Evolutionary conservation across 1,140 invertebrate species (phyloP).

Genomic region (Drosophila sp.): DNA sequence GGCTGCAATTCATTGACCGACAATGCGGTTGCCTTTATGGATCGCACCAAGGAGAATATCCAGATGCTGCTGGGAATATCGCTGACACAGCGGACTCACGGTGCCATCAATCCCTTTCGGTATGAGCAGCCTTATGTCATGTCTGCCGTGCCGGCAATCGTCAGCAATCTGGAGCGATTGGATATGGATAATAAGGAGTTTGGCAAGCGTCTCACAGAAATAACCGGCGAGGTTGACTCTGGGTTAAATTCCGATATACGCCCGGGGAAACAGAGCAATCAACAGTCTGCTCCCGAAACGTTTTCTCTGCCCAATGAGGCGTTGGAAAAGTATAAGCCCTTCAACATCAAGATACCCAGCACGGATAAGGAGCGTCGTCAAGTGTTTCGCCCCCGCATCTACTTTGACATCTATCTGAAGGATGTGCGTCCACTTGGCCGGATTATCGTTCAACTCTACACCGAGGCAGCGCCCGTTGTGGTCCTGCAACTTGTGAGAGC

Average conservation of each 20-base stretch:
- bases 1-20: conserved; percentile 38
- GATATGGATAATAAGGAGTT: conserved; percentile 50
- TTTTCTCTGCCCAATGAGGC: conserved; percentile 43
- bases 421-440: conserved; percentile 62
- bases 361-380: conserved; percentile 48
- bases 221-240: conserved; percentile 49
- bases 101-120: conserved; percentile 61
- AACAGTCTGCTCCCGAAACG: background rate
- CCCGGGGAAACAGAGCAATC: background rate
- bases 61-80: conserved; percentile 53
- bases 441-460: conserved; percentile 68
- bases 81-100: conserved; percentile 56
- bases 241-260: conserved; percentile 15
- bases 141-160: conserved; percentile 36
- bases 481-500: conserved; percentile 71
- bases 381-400: conserved; percentile 66
- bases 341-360: conserved; percentile 42
- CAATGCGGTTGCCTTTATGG: conserved; percentile 58
- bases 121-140: conserved; percentile 20
- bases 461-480: conserved; percentile 71
- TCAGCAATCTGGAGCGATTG: conserved; percentile 42
- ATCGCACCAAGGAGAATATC: conserved; percentile 60
- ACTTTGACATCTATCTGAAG: conserved; percentile 64
- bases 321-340: conserved; percentile 58
- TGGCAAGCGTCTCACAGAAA: conserved; percentile 47